Percentiles rank a stretch among this genome's conserved stretches.
Conservation (phyloP, 1,140 invertebrate species). For the Halyomorpha halys region DNA sequence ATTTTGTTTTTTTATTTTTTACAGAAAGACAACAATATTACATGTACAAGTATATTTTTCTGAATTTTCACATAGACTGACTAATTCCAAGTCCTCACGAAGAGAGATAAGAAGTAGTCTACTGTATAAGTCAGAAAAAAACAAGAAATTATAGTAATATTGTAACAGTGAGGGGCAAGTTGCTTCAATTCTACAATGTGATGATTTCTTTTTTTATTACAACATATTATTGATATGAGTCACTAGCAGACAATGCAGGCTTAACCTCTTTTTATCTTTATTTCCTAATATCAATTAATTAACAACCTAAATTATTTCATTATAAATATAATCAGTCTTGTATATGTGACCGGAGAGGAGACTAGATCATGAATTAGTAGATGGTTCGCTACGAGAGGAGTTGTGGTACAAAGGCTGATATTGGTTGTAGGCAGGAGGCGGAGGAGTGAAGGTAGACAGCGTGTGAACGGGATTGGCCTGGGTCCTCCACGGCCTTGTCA, state of each 20-base stretch:
- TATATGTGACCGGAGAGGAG: neutral
- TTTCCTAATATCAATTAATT: conserved; percentile 13
- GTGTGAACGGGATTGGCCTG: conserved; percentile 23
- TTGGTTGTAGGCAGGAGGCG: conserved; percentile 22
- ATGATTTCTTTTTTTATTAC: neutral
- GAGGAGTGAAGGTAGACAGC: conserved; percentile 21
- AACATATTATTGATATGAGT: conserved; percentile 28
- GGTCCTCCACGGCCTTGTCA: conserved; percentile 15
- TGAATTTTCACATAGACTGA: no score
- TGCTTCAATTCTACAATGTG: no score
- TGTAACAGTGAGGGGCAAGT: no score
- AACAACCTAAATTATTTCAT: conserved; percentile 16
- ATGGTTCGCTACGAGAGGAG: conserved; percentile 27
- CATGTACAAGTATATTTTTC: no score
- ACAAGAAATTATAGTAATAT: no score
- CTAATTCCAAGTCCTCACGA: no score
- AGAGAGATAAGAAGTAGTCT: no score
- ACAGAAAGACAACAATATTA: no score
- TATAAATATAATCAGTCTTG: conserved; percentile 19
- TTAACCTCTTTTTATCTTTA: neutral
- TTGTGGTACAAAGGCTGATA: conserved; percentile 29
- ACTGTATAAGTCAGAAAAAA: no score
- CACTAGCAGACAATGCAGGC: conserved; percentile 24
- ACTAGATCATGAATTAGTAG: conserved; percentile 19
- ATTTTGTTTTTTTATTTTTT: no score